Evolutionary conservation across 2,888 invertebrate genomes (phyloP), one percentile per base, ranked within the genome.

Genomic region (Troides aeacus): DNA sequence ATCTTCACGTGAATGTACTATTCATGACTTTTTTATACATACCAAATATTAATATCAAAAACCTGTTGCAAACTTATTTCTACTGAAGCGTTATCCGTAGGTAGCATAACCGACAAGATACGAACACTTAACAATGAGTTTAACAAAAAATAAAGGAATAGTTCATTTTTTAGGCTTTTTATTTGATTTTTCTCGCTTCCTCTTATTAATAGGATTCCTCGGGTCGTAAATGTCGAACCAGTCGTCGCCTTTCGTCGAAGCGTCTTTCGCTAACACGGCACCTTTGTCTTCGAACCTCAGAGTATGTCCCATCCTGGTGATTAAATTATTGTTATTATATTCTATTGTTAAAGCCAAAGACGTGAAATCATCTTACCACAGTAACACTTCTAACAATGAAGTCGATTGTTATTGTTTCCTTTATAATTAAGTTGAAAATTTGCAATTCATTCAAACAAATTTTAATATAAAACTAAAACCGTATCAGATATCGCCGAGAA

Each of bases 151-250:
- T 66, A 36, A 69, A 67, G 69, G 30, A 56, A 67, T 15, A 23
- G 56, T 67, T 84, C 83, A 88, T 84, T 89, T 84, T 71, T 84
- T 86, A 71, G 73, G 78, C 58, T 83, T 85, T 65, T 86, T 83
- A 68, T 85, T 83, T 2, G 77, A 69, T 5, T 85, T 85, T 77
- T 97, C 98, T 67, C 99, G 93, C 83, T 98, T 95, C 64, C 99
- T 93, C 90, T 98, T 97, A 78, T 98, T 99, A 6, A 99, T 87
- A 0, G 98, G 97, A 93, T 99, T 99, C 74, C 99, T 93, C 0
- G 99, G 99, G 88, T 99, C 99, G 80, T 96, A 97, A 42, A 99
- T 97, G 83, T 99, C 98, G 84, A 98, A 99, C 97, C 99, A 98
- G 79, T 99, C 99, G 76, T 97, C 97, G 62, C 96, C 95, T 83